A percentile compares a stretch with the other conserved stretches of the same genome.
Evolutionary conservation across 2,888 invertebrate genomes (phyloP).

Genomic region (Rapana venosa): DNA sequence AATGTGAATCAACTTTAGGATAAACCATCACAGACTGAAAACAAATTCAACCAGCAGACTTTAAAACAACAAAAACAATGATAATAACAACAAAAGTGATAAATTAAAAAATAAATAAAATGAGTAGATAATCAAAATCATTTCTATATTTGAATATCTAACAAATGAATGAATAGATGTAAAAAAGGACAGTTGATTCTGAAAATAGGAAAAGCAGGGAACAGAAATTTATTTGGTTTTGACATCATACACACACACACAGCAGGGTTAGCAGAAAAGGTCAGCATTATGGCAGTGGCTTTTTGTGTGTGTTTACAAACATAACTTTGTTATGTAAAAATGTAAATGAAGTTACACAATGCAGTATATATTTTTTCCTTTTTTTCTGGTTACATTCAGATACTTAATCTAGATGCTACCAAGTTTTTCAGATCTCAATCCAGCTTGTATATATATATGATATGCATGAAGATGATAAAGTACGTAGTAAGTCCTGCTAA

Average conservation of each 20-base stretch:
- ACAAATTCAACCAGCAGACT: conserved; percentile 4
- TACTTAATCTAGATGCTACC: neutral
- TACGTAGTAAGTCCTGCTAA: no score
- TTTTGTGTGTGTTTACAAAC: neutral
- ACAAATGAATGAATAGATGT: no score
- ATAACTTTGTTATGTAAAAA: neutral
- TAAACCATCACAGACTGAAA: neutral
- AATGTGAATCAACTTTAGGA: neutral
- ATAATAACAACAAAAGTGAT: no score
- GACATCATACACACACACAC: neutral
- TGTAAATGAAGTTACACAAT: no score
- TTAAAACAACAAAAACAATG: no score
- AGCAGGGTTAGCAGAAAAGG: neutral
- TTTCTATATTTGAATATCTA: no score
- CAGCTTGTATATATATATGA: neutral
- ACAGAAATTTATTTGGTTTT: no score
- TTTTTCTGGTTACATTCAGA: neutral
- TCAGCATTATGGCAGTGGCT: neutral
- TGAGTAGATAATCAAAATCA: no score
- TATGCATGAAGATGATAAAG: neutral
- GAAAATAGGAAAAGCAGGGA: no score
- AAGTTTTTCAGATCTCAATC: neutral
- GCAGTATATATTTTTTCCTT: no score
- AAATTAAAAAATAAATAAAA: no score
- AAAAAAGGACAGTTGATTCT: no score